Percentiles rank a stretch among this genome's conserved stretches.
Evolutionary conservation across 92 coral and sea anemone species (phyloP).

Genomic region (Hydrozoanthus gracilis): DNA sequence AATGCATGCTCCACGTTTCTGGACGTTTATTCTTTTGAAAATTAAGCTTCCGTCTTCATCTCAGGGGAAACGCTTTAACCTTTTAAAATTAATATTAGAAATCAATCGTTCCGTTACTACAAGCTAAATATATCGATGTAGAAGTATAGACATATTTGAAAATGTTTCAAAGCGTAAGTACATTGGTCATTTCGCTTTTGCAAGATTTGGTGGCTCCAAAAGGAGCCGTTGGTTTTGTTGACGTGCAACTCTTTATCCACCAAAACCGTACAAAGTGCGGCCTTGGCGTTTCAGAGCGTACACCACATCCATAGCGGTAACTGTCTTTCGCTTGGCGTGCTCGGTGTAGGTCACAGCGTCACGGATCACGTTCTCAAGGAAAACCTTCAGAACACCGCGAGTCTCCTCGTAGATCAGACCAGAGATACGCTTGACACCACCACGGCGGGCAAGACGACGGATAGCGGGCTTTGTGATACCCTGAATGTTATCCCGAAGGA

Average conservation of each 20-base stretch:
- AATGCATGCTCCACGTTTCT: too few relatives aligned
- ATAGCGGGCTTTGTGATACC: slow-evolving; percentile 97
- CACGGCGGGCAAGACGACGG: slow-evolving; percentile 98
- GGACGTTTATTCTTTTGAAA: too few relatives aligned
- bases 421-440: slow-evolving; percentile 96
- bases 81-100: too few relatives aligned
- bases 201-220: slow-evolving; percentile 24
- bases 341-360: slow-evolving; percentile 96
- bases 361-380: slow-evolving; percentile 96
- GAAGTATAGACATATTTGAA: background rate
- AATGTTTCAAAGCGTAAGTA: background rate
- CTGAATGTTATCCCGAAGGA: slow-evolving; percentile 94
- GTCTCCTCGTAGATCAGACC: slow-evolving; percentile 68
- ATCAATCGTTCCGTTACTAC: too few relatives aligned
- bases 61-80: too few relatives aligned
- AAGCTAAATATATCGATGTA: too few relatives aligned
- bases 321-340: slow-evolving; percentile 93
- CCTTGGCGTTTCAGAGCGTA: slow-evolving; percentile 82
- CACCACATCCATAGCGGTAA: slow-evolving; percentile 80
- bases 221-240: slow-evolving; percentile 22
- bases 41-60: too few relatives aligned
- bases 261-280: slow-evolving; percentile 77
- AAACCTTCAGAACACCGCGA: slow-evolving; percentile 96
- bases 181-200: slow-evolving; percentile 14
- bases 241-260: slow-evolving; percentile 40